These are phyloP conservation scores for Ericerus pela DNA, from an alignment of 1,140 invertebrate species.

Conservation along the genomic window DNA sequence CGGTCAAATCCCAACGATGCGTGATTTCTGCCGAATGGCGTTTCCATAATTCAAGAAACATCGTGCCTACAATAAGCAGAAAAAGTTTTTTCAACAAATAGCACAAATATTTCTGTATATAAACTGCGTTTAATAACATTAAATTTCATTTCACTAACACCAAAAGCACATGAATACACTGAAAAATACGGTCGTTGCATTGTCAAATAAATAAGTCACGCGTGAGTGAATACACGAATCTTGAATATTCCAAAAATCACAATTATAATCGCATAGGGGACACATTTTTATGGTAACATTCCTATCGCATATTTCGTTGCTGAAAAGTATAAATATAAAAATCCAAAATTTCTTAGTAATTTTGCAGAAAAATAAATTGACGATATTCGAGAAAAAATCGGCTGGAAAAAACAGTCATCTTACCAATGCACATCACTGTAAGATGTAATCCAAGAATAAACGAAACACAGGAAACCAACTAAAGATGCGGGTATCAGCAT, in stretches of 20 bases:
- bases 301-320: slow-evolving; percentile 66
- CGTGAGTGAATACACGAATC: slow-evolving; percentile 75
- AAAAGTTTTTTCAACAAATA: too few relatives aligned
- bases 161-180: slow-evolving; percentile 95
- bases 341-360: too few relatives aligned
- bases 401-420: slow-evolving; percentile 4
- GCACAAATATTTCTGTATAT: too few relatives aligned
- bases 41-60: slow-evolving; percentile 91
- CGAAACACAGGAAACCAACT: slow-evolving; percentile 64
- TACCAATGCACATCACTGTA: slow-evolving; percentile 29
- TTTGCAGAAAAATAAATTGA: too few relatives aligned
- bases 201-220: slow-evolving; percentile 89
- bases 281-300: slow-evolving; percentile 53
- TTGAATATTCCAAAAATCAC: slow-evolving; percentile 71
- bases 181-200: slow-evolving; percentile 83
- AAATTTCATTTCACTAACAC: slow-evolving; percentile 41
- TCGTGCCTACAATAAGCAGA: slow-evolving; percentile 46
- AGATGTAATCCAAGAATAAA: slow-evolving; percentile 62
- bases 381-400: too few relatives aligned
- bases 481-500: slow-evolving; percentile 75
- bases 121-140: not conserved
- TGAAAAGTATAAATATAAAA: slow-evolving; percentile 31
- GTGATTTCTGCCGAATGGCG: slow-evolving; percentile 79
- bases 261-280: slow-evolving; percentile 67
- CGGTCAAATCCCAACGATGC: slow-evolving; percentile 78